Conservation (phyloP, 2,888 invertebrate genomes). For the Harpalus rubripes region DNA sequence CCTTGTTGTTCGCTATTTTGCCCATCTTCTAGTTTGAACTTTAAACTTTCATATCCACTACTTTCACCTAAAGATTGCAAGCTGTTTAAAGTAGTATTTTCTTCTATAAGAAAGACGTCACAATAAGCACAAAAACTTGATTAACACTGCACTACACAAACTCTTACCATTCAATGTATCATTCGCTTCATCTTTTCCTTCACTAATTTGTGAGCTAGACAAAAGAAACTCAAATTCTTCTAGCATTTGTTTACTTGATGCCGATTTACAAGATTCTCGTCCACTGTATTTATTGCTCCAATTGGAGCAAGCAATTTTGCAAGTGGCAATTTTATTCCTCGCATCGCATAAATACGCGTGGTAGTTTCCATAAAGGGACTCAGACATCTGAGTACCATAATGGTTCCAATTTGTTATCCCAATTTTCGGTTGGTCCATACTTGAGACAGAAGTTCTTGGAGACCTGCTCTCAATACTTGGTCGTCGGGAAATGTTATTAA, state of each 20-base stretch:
- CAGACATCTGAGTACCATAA: constrained; percentile 79
- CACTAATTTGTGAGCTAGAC: constrained; percentile 37
- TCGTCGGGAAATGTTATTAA: constrained; percentile 63
- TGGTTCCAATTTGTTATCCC: constrained; percentile 78
- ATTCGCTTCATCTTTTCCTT: constrained; percentile 51
- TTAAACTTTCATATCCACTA: constrained; percentile 88
- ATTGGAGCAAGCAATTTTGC: constrained; percentile 85
- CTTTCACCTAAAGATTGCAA: constrained; percentile 87
- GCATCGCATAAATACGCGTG: constrained; percentile 94
- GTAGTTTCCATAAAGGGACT: constrained; percentile 88
- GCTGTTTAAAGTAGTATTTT: constrained; percentile 78
- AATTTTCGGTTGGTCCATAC: constrained; percentile 70
- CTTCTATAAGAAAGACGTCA: constrained; percentile 70
- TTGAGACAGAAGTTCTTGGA: constrained; percentile 69
- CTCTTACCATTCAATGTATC: constrained; percentile 46
- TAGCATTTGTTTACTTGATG: constrained; percentile 37
- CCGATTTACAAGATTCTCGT: constrained; percentile 74
- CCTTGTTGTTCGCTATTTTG: constrained; percentile 74
- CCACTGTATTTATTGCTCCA: constrained; percentile 92
- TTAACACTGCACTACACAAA: background rate
- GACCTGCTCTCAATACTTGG: constrained; percentile 55
- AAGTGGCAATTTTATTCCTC: constrained; percentile 86
- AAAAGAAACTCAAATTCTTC: constrained; percentile 59
- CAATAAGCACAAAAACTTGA: background rate
- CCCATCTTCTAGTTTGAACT: constrained; percentile 80